Evolutionary conservation across 2,113 vertebrate species (phyloP).

Genomic region (Petroica traversi): DNA sequence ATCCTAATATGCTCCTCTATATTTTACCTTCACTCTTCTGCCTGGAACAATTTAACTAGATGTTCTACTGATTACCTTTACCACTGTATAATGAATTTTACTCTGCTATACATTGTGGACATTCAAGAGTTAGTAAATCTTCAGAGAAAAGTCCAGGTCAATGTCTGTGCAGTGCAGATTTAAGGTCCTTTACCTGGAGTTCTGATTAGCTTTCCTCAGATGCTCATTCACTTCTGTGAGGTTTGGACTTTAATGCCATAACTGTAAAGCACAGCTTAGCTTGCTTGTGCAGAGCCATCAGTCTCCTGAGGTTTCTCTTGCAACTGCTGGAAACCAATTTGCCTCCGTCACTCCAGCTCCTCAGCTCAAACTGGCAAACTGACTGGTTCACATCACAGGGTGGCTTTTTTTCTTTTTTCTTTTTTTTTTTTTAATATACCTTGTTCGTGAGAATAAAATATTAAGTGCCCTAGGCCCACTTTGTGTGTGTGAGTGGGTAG

Average conservation of each 20-base stretch:
- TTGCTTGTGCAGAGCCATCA: constrained; percentile 38
- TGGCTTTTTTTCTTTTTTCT: background rate
- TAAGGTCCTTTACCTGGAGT: constrained; percentile 57
- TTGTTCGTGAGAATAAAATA: constrained; percentile 44
- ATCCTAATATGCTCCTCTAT: background rate
- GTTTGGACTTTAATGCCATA: constrained; percentile 58
- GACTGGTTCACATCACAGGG: constrained; percentile 51
- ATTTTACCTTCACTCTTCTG: constrained; percentile 34
- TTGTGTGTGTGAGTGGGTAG: background rate
- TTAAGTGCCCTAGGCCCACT: constrained; percentile 45
- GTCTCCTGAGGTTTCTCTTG: constrained; percentile 62
- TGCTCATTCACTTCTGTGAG: constrained; percentile 62
- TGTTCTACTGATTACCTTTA: constrained; percentile 47
- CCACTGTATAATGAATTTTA: constrained; percentile 40
- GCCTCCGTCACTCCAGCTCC: constrained; percentile 45
- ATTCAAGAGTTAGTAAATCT: constrained; percentile 48
- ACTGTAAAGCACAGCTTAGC: constrained; percentile 65
- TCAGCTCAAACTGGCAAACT: constrained; percentile 36
- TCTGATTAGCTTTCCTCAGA: constrained; percentile 68
- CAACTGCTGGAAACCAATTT: constrained; percentile 67
- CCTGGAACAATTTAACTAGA: constrained; percentile 54
- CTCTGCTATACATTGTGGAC: constrained; percentile 12
- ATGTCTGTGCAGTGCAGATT: constrained; percentile 50
- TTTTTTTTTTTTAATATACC: background rate
- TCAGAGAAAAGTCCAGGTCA: constrained; percentile 26